Base-by-base conservation (phyloP, 1,140 invertebrate genomes). In the Drosophila quadrilineata region DNA sequence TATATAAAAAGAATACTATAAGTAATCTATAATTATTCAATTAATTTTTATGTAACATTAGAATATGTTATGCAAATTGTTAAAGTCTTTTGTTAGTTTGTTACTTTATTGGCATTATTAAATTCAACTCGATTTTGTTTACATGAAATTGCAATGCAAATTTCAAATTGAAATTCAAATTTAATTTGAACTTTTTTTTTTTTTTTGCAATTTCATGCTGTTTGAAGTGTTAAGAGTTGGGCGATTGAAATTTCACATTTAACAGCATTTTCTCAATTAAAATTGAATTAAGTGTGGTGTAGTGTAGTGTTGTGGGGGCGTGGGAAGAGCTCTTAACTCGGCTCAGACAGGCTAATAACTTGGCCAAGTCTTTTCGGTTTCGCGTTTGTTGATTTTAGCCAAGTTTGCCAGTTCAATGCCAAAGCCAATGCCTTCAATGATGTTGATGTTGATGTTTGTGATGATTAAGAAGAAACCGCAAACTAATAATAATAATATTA, bases 251-350 rank as follows among this genome's bases (percentile, higher is more conserved):
- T 40, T 40, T 41, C 38, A 22, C 38, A n/a, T n/a, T n/a, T n/a
- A n/a, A n/a, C n/a, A n/a, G n/a, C n/a, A n/a, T n/a, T n/a, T 40
- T 16, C 16, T 33, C 17, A 82, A 85, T 82, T 84, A 82, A 82
- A 85, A 63, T 38, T 57, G 41, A 85, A 85, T 82, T 84, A 82
- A 56, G n/a, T n/a, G n/a, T n/a, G 46, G 45, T 50, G 33, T 28
- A 28, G 29, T 10, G 12, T 36, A n/a, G 1, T 49, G 6, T 33
- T 10, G 33, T n/a, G 58, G 50, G 54, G 65, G 53, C 69, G 70
- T 82, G 77, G 70, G 77, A 84, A 69, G 33, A 16, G 28, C 19
- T 17, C 36, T 26, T 21, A 28, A 31, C 19, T n/a, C 9, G 9
- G 9, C 3, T n/a, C n/a, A n/a, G n/a, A n/a, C n/a, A n/a, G 12